Evolutionary conservation across 2,113 vertebrate species (phyloP), one percentile per base, ranked within the genome.

Genomic region (Struthio camelus): DNA sequence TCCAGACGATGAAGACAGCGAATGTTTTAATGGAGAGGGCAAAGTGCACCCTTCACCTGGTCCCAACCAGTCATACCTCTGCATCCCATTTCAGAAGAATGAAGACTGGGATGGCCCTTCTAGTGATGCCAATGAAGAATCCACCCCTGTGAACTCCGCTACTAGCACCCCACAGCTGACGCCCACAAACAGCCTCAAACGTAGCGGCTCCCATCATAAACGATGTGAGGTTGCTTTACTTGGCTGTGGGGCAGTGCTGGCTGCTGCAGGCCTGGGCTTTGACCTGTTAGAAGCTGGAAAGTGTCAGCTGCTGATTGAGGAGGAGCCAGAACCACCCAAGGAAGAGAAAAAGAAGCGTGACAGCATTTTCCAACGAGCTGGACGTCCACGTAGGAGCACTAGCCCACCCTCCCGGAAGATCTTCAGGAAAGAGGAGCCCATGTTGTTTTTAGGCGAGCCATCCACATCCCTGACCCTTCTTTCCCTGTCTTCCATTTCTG

Each of bases 401-500:
- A 99, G 99, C 96, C 98, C 99, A 17, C 98, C 98, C 1, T 99
- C 98, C 27, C 98, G 98, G 62, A 99, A 99, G 96, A 98, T 99
- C 76, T 99, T 99, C 97, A 98, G 98, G 85, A 98, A 99, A 87
- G 99, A 99, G 9, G 98, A 99, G 97, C 83, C 98, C 12, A 62
- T 93, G 62, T 97, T 98, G 64, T 96, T 98, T 93, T 97, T 98
- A 18, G 98, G 95, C 23, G 98, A 91, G 97, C 98, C 97, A 92
- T 98, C 96, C 22, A 91, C 98, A 23, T 99, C 99, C 42, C 97
- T 99, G 64, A 99, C 99, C 2, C 98, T 99, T 92, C 98, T 99
- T 61, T 99, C 99, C 70, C 97, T 99, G 91, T 99, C 99, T 56
- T 99, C 99, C 50, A 98, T 99, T 96, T 99, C 99, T 1, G 99